These are phyloP conservation scores for Diloba caeruleocephala DNA, from an alignment of 2,888 invertebrate genomes.

Conservation along the genomic window DNA sequence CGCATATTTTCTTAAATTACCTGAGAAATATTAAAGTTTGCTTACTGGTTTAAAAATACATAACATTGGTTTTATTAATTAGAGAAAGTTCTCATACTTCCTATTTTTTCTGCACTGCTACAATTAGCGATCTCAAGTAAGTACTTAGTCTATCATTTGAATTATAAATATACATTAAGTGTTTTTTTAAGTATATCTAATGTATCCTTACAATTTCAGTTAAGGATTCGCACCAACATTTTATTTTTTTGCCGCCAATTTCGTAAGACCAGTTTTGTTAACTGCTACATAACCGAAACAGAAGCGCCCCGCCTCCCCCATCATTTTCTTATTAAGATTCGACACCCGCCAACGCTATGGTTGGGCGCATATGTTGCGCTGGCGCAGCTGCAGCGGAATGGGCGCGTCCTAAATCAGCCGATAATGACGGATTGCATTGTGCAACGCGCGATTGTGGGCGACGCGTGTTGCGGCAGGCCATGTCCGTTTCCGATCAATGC, in stretches of 20 bases:
- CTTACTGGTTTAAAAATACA: not conserved
- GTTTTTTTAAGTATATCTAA: too few species aligned
- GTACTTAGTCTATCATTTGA: conserved; percentile 14
- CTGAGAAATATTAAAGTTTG: too few species aligned
- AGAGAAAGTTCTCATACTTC: not conserved
- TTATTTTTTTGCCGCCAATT: too few species aligned
- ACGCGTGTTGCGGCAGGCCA: conserved; percentile 79
- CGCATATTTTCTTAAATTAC: too few species aligned
- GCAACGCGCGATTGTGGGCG: conserved; percentile 73
- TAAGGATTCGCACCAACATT: too few species aligned
- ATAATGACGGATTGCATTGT: conserved; percentile 80
- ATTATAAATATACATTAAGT: conserved; percentile 9
- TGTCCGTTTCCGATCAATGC: conserved; percentile 81
- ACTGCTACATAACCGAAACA: conserved; percentile 22
- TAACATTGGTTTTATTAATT: not conserved
- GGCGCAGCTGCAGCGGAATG: conserved; percentile 76
- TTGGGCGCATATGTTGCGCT: conserved; percentile 47
- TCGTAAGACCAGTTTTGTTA: too few species aligned
- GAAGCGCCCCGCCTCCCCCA: conserved; percentile 36
- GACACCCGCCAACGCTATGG: conserved; percentile 44
- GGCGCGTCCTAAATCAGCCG: conserved; percentile 76
- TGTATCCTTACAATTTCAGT: too few species aligned
- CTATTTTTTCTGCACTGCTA: not conserved
- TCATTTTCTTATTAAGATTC: conserved; percentile 44
- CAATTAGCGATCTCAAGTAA: conserved; percentile 6